Evolutionary conservation across 2,888 invertebrate genomes (phyloP).

Genomic region (Drosophila ustulata): DNA sequence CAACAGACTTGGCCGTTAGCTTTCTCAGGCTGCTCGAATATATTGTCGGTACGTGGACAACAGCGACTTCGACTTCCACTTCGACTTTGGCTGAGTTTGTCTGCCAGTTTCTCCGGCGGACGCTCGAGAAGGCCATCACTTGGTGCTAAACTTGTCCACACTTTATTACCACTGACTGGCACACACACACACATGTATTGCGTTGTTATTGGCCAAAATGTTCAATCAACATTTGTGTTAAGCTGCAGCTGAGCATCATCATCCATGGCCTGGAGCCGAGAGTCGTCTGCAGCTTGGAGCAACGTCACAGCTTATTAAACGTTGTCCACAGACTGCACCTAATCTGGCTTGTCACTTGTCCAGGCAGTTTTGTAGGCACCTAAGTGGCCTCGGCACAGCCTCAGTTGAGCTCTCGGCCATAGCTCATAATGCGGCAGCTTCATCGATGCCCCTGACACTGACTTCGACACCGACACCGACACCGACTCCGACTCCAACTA

Average conservation of each 20-base stretch:
- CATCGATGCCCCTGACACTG: conserved; percentile 49
- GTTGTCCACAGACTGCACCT: conserved; percentile 41
- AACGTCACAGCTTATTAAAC: conserved; percentile 73
- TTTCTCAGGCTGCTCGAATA: conserved; percentile 47
- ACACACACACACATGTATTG: conserved; percentile 50
- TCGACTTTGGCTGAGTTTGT: conserved; percentile 24
- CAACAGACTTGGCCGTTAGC: conserved; percentile 60
- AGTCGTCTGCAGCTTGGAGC: background rate
- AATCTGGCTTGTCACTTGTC: conserved; percentile 73
- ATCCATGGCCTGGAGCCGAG: conserved; percentile 18
- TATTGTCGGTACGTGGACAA: conserved; percentile 37
- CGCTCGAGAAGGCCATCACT: conserved; percentile 55
- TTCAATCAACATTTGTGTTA: conserved; percentile 62
- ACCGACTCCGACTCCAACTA: background rate
- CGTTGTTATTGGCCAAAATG: conserved; percentile 42
- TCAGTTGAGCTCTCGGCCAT: conserved; percentile 68
- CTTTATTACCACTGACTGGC: conserved; percentile 66
- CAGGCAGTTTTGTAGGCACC: conserved; percentile 59
- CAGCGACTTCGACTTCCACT: conserved; percentile 11
- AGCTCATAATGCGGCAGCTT: conserved; percentile 68
- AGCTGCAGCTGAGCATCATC: conserved; percentile 40
- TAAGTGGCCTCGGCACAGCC: conserved; percentile 52
- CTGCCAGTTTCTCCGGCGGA: conserved; percentile 5
- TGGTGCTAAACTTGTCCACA: conserved; percentile 77
- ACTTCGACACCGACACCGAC: conserved; percentile 18